Evolutionary conservation across 2,113 vertebrate genomes (phyloP).

Genomic region (Pycnonotus jocosus): DNA sequence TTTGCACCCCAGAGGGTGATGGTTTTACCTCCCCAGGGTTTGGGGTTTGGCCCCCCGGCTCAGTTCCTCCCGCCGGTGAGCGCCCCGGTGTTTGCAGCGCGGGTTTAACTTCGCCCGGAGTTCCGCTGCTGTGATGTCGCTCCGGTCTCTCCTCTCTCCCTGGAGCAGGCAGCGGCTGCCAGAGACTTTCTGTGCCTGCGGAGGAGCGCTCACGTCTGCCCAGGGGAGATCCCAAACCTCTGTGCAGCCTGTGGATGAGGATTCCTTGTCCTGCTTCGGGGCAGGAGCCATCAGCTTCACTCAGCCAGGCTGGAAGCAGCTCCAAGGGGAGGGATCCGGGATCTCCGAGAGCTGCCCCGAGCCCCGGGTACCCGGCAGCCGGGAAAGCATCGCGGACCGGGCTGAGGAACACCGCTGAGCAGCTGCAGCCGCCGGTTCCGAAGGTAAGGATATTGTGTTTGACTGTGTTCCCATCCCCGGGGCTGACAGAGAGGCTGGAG

Average conservation of each 20-base stretch:
- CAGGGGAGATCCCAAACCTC: fast-evolving
- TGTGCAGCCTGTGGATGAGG: fast-evolving
- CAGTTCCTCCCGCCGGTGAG: fast-evolving
- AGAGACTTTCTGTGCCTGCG: fast-evolving
- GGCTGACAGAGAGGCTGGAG: background rate
- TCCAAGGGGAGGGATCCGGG: background rate
- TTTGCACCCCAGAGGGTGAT: background rate
- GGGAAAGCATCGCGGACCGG: background rate
- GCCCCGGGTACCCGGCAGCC: background rate
- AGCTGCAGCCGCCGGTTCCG: fast-evolving
- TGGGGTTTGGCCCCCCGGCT: background rate
- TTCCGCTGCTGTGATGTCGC: fast-evolving
- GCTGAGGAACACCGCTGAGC: fast-evolving
- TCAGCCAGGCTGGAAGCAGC: background rate
- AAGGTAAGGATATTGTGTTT: fast-evolving
- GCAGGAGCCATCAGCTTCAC: fast-evolving
- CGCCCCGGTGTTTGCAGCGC: fast-evolving
- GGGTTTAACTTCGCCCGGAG: background rate
- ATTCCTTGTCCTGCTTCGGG: fast-evolving
- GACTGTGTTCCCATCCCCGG: background rate
- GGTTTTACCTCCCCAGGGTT: fast-evolving
- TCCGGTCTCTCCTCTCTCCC: background rate
- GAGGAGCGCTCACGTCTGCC: fast-evolving
- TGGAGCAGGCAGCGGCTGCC: fast-evolving
- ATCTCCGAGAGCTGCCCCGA: fast-evolving